Evolutionary conservation across 2,888 invertebrate species (phyloP).

Genomic region (Luperina testacea): DNA sequence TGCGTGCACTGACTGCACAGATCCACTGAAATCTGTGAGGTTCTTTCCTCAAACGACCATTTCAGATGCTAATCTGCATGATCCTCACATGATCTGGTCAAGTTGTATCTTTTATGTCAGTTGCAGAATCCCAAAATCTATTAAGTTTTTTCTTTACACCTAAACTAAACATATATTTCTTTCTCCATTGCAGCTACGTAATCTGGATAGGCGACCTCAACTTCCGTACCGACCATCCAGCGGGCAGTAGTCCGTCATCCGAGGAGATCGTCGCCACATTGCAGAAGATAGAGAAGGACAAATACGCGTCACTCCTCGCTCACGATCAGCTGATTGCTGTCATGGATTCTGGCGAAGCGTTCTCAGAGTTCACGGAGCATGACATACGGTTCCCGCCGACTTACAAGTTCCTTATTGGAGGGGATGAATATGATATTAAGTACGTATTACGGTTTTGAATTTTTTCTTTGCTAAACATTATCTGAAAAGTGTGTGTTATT

Average conservation of each 20-base stretch:
- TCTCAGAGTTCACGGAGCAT: constrained; percentile 94
- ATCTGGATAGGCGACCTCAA: constrained; percentile 98
- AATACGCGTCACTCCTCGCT: constrained; percentile 91
- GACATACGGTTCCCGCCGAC: constrained; percentile 95
- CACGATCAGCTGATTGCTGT: constrained; percentile 94
- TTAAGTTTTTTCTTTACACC: not conserved
- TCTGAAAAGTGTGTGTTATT: too few species aligned
- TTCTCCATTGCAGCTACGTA: constrained; percentile 92
- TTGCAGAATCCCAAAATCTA: not conserved
- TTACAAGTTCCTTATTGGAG: constrained; percentile 95
- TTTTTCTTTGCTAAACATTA: too few species aligned
- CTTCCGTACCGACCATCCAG: constrained; percentile 93
- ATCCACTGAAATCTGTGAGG: too few species aligned
- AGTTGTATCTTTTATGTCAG: not conserved
- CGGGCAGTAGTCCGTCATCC: constrained; percentile 90
- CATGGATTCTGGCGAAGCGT: constrained; percentile 94
- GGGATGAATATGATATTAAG: constrained; percentile 94
- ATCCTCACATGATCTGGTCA: not conserved
- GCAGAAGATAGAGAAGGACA: constrained; percentile 91
- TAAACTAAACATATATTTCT: not conserved
- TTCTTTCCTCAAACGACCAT: not conserved
- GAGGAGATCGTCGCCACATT: constrained; percentile 92
- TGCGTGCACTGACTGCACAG: too few species aligned
- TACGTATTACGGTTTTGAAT: constrained; percentile 80
- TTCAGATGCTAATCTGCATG: not conserved